These are phyloP conservation scores for Luidia sarsii DNA, from an alignment of 53 echinoderm and acorn worm species.

Conservation along the genomic window DNA sequence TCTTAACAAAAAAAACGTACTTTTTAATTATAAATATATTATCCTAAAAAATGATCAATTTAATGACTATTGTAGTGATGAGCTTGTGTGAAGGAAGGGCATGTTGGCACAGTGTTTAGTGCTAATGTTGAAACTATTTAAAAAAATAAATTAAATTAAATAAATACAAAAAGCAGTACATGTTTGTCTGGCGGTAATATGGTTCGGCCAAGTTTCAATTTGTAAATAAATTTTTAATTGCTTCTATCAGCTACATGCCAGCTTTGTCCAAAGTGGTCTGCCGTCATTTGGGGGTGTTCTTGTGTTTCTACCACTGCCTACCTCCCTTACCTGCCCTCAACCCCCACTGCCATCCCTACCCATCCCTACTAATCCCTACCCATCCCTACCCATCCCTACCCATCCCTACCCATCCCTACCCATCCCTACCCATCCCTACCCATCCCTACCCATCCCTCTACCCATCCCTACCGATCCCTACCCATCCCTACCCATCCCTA, in stretches of 20 bases:
- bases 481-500: no score
- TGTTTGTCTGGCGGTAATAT: constrained; percentile 41
- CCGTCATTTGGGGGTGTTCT: no score
- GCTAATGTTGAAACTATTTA: constrained; percentile 20
- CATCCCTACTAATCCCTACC: not conserved
- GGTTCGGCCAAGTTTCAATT: constrained; percentile 58
- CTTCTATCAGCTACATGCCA: constrained; percentile 68
- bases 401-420: no score
- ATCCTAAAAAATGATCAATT: constrained; percentile 38
- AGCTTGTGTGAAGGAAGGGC: constrained; percentile 35
- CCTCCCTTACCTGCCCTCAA: no score
- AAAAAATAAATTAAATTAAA: constrained; percentile 10
- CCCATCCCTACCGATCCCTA: no score
- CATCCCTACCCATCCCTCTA: no score
- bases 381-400: not conserved
- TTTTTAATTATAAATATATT: constrained; percentile 31
- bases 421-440: no score
- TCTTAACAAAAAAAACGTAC: constrained; percentile 14
- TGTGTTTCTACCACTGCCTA: no score
- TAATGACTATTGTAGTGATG: constrained; percentile 45
- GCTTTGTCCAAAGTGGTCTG: no score
- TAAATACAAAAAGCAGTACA: constrained; percentile 48
- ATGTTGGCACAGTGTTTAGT: constrained; percentile 46
- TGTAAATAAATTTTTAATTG: constrained; percentile 79
- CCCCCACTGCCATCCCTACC: no score